Percentiles rank a stretch among this genome's conserved stretches.
These are phyloP conservation scores for Nymphalis polychloros DNA, from an alignment of 2,888 invertebrate species.

Conservation along the genomic window DNA sequence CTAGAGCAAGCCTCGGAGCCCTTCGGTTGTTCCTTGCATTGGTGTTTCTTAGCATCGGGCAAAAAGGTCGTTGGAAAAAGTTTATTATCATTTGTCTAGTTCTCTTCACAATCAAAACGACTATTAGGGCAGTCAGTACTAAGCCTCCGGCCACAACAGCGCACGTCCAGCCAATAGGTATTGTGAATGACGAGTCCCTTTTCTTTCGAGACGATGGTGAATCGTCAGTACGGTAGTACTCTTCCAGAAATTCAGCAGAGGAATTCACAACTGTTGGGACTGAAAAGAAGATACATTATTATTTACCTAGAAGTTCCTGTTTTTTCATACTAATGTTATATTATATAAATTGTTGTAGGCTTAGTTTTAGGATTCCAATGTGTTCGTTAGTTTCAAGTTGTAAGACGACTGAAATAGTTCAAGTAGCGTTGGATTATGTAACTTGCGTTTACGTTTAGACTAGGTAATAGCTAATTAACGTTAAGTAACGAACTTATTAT, in stretches of 20 bases:
- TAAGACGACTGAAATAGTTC: too few species aligned
- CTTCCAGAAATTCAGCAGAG: conserved; percentile 82
- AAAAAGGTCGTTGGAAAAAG: conserved; percentile 75
- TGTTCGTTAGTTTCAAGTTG: too few species aligned
- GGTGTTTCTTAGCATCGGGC: conserved; percentile 64
- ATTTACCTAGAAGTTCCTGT: too few species aligned
- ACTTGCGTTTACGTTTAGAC: too few species aligned
- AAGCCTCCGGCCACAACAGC: conserved; percentile 77
- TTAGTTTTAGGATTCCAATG: too few species aligned
- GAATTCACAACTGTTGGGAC: conserved; percentile 81
- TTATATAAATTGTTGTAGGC: too few species aligned
- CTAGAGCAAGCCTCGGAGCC: conserved; percentile 71
- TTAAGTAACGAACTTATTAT: not conserved
- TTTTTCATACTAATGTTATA: too few species aligned
- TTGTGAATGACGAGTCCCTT: conserved; percentile 75
- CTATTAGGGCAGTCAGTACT: conserved; percentile 82
- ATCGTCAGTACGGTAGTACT: conserved; percentile 80
- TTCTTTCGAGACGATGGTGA: conserved; percentile 71
- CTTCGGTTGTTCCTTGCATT: conserved; percentile 70
- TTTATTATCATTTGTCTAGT: conserved; percentile 68
- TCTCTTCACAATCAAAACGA: conserved; percentile 83
- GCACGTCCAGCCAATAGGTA: conserved; percentile 72
- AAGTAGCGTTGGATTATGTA: too few species aligned
- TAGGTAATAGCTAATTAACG: too few species aligned
- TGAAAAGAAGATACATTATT: conserved; percentile 48